Evolutionary conservation across 2,797 vertebrate species (phyloP), one percentile per base, ranked within the genome.

Genomic region (Epinephelus malabaricus): DNA sequence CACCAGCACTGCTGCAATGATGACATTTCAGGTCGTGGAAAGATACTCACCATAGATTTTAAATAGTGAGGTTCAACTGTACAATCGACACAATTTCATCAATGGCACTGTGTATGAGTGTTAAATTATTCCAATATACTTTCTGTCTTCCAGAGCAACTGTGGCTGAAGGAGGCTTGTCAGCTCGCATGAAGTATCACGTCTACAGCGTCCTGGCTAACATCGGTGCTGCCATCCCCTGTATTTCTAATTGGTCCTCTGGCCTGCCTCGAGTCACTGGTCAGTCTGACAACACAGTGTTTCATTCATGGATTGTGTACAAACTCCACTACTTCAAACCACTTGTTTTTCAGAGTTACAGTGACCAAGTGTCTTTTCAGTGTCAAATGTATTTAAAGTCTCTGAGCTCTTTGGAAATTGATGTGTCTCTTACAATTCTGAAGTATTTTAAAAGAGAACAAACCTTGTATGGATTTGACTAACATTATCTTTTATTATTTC

Each of bases 191-290:
- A 99, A 99, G 90, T 96, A 97, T 89, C 98, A 97, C 1, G 95
- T 98, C 64, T 97, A 90, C 87, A 96, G 95, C 0, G 95, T 97
- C 43, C 83, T 99, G 93, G 96, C 96, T 0, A 98, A 96, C 88
- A 92, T 99, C 70, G 90, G 96, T 0, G 95, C 96, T 2, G 84
- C 95, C 0, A 85, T 98, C 38, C 96, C 97, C 17, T 99, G 98
- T 45, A 93, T 97, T 74, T 93, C 96, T 40, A 71, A 96, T 73
- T 94, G 97, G 23, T 95, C 95, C 46, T 96, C 96, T 11, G 97
- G 97, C 47, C 94, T 99, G 30, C 98, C 98, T 65, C 96, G 97
- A 72, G 97, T 99, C 90, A 99, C 98, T 18, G 98, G 98, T 99
- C 47, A 84, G 88, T 84, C 66, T 60, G 6, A 18, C 18, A 49